phyloP scores from a whole-genome alignment of 64 coral and sea anemone genomes.

The Montipora cactus region DNA sequence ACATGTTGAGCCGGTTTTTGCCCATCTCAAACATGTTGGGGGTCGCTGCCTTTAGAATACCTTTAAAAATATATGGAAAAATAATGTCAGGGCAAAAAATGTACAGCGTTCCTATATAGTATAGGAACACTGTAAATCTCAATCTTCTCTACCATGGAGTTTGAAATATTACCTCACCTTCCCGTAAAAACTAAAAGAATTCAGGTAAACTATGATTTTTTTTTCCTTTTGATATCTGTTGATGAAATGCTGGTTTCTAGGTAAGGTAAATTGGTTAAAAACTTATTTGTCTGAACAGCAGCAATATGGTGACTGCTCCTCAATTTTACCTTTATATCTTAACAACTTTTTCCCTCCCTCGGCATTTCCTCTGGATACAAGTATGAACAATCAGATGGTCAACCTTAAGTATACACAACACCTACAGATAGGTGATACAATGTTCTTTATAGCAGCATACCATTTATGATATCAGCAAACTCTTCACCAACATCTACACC shows the following conservation, averaged over 20 bases:
- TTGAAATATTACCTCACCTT: conserved; percentile 20
- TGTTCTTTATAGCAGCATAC: conserved; percentile 32
- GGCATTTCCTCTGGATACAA: background rate
- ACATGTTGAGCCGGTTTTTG: conserved; percentile 55
- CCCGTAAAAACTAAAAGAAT: background rate
- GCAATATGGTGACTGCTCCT: background rate
- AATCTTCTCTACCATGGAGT: background rate
- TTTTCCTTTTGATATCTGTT: conserved; percentile 20
- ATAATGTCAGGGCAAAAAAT: conserved; percentile 16
- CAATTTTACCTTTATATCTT: conserved; percentile 11
- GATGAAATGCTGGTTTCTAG: conserved; percentile 11
- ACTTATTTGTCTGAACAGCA: background rate
- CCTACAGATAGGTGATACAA: conserved; percentile 20
- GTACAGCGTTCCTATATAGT: conserved; percentile 15
- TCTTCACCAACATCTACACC: conserved; percentile 69
- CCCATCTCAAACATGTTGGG: conserved; percentile 73
- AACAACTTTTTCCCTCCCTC: conserved; percentile 6
- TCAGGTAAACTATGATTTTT: conserved; percentile 6
- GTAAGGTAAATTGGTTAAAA: background rate
- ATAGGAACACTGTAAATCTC: conserved; percentile 2
- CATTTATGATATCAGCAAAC: conserved; percentile 65
- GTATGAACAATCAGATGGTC: background rate
- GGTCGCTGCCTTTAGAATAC: conserved; percentile 67
- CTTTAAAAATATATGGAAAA: conserved; percentile 29
- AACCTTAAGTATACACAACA: background rate